Base-by-base conservation (phyloP, 1,140 invertebrate species). In the Apis florea region DNA sequence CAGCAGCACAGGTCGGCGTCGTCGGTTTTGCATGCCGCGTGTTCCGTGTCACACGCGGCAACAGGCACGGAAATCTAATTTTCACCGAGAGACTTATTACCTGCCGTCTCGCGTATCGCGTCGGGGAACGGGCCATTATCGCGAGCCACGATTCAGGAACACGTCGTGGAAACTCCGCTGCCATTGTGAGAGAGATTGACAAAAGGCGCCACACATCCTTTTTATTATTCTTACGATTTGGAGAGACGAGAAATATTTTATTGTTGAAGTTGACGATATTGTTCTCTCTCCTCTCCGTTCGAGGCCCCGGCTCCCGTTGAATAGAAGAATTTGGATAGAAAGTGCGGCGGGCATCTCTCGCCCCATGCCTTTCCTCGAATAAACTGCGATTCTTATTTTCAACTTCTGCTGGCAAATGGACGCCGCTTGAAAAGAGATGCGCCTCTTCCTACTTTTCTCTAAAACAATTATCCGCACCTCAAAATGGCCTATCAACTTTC, bases 41-140 rank as follows among this genome's bases (percentile, higher is more conserved):
- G 89, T 91, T 89, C 89, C 85, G 88, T 92, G 91, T 91, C 91
- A 89, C 90, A 66, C 74, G 70, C 54, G 56, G 72, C 51, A 89
- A 93, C 91, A 88, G 88, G 85, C 90, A 89, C 85, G 87, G 91
- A 93, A 93, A 93, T 90, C 90, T 93, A 92, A 93, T 93, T 93
- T 90, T 86, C 90, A 85, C 89, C 84, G 56, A 86, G 85, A 88
- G 90, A 90, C 79, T 85, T 87, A 75, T 83, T 69, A 76, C 70
- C 66, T 47, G 47, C 63, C 40, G 70, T 80, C 77, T 40, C 51
- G 63, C 26, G 66, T 56, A 79, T 77, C 76, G 80, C 51, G 63
- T n/a, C 31, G 2, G 0, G 31, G 31, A 40, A 40, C 31, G 31
- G 31, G 31, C 31, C 31, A 6, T 40, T 40, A 40, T 40, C 31